phyloP scores from a whole-genome alignment of 2,113 vertebrate species.

The Nothocercus nigrocapillus region DNA sequence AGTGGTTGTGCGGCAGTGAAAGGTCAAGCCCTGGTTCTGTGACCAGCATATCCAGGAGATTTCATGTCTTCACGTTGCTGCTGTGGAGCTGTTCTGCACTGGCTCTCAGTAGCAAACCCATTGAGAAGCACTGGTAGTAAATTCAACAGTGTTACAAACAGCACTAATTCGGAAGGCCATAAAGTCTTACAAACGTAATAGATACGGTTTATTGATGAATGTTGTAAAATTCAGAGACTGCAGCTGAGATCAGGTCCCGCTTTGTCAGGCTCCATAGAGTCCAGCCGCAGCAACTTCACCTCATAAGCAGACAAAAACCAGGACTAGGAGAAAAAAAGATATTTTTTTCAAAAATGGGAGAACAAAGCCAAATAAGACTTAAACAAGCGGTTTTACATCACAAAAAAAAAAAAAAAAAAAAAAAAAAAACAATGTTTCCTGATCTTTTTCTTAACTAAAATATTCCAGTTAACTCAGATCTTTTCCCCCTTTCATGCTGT shows the following conservation, averaged over 20 bases:
- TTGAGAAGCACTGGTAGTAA: not conserved
- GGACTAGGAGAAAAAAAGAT: not conserved
- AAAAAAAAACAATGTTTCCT: not conserved
- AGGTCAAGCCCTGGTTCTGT: not conserved
- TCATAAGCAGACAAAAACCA: not conserved
- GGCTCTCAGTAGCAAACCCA: not conserved
- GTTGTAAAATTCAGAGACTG: not conserved
- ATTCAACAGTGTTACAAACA: not conserved
- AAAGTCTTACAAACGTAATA: not conserved
- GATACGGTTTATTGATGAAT: not conserved
- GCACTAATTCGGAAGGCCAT: accelerated
- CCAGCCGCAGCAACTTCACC: not conserved
- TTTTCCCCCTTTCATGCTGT: not conserved
- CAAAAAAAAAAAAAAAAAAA: not conserved
- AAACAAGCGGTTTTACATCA: not conserved
- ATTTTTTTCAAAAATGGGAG: not conserved
- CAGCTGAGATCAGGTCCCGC: not conserved
- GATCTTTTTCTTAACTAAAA: not conserved
- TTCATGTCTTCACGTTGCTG: not conserved
- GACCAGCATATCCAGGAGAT: not conserved
- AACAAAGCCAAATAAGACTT: not conserved
- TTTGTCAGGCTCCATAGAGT: not conserved
- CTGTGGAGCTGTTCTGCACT: not conserved
- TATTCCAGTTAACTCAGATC: not conserved
- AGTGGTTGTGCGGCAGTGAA: not conserved